Conservation (phyloP, 2,113 vertebrate species). For the Epinephelus moara region DNA sequence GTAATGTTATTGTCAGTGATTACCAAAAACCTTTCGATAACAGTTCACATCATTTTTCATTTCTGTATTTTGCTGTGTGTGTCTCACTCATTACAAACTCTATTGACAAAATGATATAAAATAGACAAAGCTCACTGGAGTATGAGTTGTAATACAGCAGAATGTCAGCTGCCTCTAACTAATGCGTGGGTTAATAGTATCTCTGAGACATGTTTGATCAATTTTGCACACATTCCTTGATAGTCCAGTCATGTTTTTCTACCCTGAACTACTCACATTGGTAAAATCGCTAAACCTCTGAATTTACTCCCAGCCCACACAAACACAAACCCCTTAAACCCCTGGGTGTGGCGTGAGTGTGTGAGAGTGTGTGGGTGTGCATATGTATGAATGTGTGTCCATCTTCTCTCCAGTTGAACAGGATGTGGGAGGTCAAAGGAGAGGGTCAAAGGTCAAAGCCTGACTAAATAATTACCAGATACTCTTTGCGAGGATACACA, state of each 20-base stretch:
- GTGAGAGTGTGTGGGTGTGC: constrained; percentile 52
- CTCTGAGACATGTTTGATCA: constrained; percentile 27
- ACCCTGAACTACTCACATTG: constrained; percentile 5
- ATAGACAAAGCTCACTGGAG: neutral
- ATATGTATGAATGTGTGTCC: constrained; percentile 73
- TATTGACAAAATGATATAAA: neutral
- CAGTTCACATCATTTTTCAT: neutral
- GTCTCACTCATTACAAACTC: neutral
- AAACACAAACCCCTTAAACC: constrained; percentile 45
- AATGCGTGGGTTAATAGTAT: neutral
- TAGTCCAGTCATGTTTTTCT: constrained; percentile 22
- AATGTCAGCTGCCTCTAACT: neutral
- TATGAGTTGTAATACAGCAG: constrained; percentile 17
- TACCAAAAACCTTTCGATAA: constrained; percentile 21
- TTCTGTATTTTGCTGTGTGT: neutral
- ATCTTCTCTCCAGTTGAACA: constrained; percentile 69
- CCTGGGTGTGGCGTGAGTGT: constrained; percentile 22
- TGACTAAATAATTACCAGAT: constrained; percentile 81
- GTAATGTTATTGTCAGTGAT: constrained; percentile 25
- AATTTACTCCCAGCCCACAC: constrained; percentile 55
- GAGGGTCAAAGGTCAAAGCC: constrained; percentile 78
- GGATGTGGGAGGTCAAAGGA: constrained; percentile 80
- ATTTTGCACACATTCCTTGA: constrained; percentile 32
- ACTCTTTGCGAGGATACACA: constrained; percentile 38
- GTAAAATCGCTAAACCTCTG: constrained; percentile 34